These are phyloP conservation scores for Rallus crepitans DNA, from an alignment of 2,797 vertebrate genomes.

Conservation along the genomic window DNA sequence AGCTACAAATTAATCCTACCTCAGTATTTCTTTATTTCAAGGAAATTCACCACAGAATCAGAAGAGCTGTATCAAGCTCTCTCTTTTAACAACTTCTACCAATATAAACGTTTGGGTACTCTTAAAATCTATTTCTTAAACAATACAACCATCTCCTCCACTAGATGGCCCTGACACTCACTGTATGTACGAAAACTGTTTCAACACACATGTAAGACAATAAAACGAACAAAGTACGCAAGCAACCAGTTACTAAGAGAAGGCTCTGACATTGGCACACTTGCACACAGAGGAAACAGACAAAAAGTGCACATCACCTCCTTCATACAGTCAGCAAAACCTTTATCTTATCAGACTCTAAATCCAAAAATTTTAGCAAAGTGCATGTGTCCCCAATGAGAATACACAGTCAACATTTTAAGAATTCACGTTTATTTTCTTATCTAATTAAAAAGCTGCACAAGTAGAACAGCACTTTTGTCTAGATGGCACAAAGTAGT, in stretches of 20 bases:
- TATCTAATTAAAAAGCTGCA: neutral
- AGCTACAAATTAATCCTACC: neutral
- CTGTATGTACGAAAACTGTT: neutral
- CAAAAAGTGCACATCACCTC: neutral
- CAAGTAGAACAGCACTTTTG: neutral
- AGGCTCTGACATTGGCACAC: neutral
- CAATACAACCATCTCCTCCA: constrained; percentile 12
- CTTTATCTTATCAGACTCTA: neutral
- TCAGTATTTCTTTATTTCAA: neutral
- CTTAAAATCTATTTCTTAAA: neutral
- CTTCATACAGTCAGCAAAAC: neutral
- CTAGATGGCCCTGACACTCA: constrained; percentile 49
- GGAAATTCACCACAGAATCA: neutral
- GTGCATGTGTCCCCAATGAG: neutral
- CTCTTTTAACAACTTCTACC: neutral
- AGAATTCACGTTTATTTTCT: neutral
- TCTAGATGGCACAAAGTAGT: neutral
- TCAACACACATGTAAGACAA: neutral
- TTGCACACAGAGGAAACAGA: neutral
- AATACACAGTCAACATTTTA: neutral
- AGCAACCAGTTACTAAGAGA: neutral
- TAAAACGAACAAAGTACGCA: neutral
- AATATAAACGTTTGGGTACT: neutral
- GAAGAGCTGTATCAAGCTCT: neutral
- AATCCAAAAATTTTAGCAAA: neutral